These are phyloP conservation scores for Hippocampus mohnikei DNA, from an alignment of 2,113 vertebrate genomes.

Conservation along the genomic window DNA sequence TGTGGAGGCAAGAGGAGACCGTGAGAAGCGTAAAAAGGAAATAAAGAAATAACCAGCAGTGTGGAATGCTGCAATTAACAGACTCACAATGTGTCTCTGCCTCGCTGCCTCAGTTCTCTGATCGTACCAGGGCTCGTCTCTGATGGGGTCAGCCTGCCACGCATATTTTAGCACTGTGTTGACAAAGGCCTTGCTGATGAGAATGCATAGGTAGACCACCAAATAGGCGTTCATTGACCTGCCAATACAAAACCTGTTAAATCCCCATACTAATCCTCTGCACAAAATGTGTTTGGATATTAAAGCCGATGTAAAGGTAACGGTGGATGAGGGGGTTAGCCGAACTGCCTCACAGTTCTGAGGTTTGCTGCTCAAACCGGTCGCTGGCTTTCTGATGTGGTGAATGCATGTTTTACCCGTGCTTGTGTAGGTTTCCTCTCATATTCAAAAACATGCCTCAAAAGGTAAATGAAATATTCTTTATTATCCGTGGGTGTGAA, in stretches of 20 bases:
- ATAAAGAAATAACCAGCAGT: no score
- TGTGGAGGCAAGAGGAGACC: conserved; percentile 47
- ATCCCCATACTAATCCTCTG: conserved; percentile 4
- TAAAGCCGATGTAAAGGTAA: neutral
- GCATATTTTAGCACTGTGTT: conserved; percentile 88
- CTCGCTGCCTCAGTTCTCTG: conserved; percentile 82
- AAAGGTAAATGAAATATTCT: no score
- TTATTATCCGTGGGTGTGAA: conserved; percentile 16
- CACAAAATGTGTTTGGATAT: conserved; percentile 10
- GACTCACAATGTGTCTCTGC: conserved; percentile 83
- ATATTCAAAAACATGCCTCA: no score
- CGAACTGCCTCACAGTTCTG: no score
- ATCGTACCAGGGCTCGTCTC: conserved; percentile 94
- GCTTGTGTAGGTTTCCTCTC: no score
- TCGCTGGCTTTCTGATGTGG: no score
- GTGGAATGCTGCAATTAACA: neutral
- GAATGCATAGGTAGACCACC: conserved; percentile 93
- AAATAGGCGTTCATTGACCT: conserved; percentile 97
- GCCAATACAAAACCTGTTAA: conserved; percentile 15
- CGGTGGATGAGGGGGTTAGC: no score
- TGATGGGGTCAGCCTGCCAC: conserved; percentile 87
- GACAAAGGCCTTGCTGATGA: conserved; percentile 90
- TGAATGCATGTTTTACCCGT: no score
- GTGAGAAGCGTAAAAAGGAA: neutral
- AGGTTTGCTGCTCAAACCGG: no score